Evolutionary conservation across 2,797 vertebrate species (phyloP).

Genomic region (Pogoniulus pusillus): DNA sequence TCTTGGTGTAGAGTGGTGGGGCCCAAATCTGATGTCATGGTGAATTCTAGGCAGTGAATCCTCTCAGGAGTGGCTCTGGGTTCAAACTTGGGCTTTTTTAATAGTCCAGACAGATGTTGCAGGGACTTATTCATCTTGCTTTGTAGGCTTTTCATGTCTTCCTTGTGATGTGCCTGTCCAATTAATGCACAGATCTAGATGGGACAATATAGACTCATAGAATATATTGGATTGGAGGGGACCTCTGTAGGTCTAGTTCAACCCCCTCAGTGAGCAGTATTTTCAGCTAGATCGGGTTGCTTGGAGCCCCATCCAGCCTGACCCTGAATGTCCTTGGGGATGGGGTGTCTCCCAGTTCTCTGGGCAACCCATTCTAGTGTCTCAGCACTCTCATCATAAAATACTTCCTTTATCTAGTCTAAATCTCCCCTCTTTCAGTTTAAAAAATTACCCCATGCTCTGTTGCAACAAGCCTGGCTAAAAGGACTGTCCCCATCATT

Average conservation of each 20-base stretch:
- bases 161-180: background rate
- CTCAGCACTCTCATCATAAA: background rate
- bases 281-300: background rate
- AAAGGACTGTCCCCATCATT: background rate
- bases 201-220: background rate
- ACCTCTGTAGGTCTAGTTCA: background rate
- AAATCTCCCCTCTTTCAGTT: background rate
- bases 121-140: background rate
- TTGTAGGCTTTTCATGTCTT: background rate
- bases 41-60: background rate
- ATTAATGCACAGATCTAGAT: background rate
- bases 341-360: background rate
- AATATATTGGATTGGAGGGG: too few species aligned
- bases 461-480: background rate
- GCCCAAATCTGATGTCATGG: background rate
- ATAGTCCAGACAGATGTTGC: background rate
- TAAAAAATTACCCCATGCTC: background rate
- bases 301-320: background rate
- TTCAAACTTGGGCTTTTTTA: background rate
- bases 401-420: background rate
- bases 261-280: background rate
- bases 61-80: background rate
- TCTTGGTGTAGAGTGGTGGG: background rate
- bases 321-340: background rate
- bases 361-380: background rate